A percentile compares a stretch with the other conserved stretches of the same genome.
Conservation (phyloP, 2,113 vertebrate species). For the Malurus cyaneus region DNA sequence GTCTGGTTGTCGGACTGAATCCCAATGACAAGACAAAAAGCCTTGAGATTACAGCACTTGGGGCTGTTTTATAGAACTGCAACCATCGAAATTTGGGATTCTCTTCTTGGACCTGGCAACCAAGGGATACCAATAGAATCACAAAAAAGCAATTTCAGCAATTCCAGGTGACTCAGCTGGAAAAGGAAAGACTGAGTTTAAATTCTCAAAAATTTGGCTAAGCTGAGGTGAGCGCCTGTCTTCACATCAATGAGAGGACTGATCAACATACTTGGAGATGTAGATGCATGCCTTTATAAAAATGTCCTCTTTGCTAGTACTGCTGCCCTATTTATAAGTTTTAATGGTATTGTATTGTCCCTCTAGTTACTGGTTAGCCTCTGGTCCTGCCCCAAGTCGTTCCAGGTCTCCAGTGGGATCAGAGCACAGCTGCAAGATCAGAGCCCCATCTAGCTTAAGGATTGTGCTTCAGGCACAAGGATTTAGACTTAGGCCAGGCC, state of each 20-base stretch:
- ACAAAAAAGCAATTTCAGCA: background rate
- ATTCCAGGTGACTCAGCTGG: background rate
- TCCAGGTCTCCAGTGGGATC: background rate
- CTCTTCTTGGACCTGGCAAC: background rate
- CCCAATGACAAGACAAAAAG: background rate
- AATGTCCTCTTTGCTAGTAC: background rate
- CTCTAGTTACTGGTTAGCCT: background rate
- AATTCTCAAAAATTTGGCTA: background rate
- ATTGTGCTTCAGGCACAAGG: background rate
- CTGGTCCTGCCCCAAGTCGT: background rate
- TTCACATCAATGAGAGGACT: background rate
- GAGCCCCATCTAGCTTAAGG: background rate
- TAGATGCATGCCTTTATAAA: background rate
- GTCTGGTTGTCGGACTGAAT: background rate
- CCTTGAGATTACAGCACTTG: background rate
- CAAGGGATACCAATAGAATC: background rate
- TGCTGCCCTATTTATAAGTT: background rate
- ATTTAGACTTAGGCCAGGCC: background rate
- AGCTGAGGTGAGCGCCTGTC: background rate
- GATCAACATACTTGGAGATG: background rate
- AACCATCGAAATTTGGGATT: background rate
- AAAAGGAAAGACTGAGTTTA: background rate
- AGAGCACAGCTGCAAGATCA: background rate
- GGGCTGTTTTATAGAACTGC: background rate
- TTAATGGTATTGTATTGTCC: background rate